Conservation (phyloP, 2,888 invertebrate species). For the Adelphocoris suturalis region DNA sequence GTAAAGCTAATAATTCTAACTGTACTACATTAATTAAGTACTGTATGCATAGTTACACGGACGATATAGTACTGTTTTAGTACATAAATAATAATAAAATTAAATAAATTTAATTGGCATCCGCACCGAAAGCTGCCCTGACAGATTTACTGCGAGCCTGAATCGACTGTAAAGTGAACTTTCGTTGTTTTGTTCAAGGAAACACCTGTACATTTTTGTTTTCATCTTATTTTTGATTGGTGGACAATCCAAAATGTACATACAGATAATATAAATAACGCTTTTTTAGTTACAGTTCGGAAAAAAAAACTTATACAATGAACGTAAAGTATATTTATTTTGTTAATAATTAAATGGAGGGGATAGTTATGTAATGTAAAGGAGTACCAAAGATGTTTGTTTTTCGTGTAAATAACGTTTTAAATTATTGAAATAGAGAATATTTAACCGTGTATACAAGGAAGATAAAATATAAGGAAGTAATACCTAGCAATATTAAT, state of each 20-base stretch:
- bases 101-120: background rate
- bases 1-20: background rate
- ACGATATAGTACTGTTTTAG: background rate
- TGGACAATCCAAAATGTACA: slow-evolving; percentile 68
- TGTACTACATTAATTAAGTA: background rate
- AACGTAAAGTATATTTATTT: slow-evolving; percentile 68
- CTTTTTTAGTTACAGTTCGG: slow-evolving; percentile 58
- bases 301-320: slow-evolving; percentile 40
- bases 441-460: slow-evolving; percentile 72
- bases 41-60: background rate
- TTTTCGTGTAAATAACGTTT: slow-evolving; percentile 74
- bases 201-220: slow-evolving; percentile 54
- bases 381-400: slow-evolving; percentile 74
- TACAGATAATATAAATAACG: slow-evolving; percentile 43
- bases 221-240: slow-evolving; percentile 9
- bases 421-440: slow-evolving; percentile 72
- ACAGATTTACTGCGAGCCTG: slow-evolving; percentile 34
- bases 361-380: slow-evolving; percentile 48
- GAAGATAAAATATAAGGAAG: slow-evolving; percentile 68
- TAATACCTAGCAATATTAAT: slow-evolving; percentile 73
- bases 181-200: slow-evolving; percentile 15
- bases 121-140: slow-evolving; percentile 17
- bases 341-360: slow-evolving; percentile 62
- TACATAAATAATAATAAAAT: background rate
- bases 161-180: slow-evolving; percentile 38